These are phyloP conservation scores for Phyllopteryx taeniolatus DNA, from an alignment of 2,113 vertebrate species.

Conservation along the genomic window DNA sequence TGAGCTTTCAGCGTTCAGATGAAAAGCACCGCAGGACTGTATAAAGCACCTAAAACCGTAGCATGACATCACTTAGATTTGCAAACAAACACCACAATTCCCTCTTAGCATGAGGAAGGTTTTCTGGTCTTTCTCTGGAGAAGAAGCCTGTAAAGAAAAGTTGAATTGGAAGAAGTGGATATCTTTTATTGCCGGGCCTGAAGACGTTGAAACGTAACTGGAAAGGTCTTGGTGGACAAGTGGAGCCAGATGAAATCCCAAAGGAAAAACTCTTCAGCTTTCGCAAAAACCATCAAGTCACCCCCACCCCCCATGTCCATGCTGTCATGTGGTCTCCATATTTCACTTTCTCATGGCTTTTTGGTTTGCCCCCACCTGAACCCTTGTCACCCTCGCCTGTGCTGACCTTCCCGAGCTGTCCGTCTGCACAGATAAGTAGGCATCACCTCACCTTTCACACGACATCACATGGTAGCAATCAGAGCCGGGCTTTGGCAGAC, in stretches of 20 bases:
- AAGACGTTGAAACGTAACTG: slow-evolving; percentile 18
- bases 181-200: slow-evolving; percentile 1
- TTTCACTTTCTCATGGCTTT: slow-evolving; percentile 4
- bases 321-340: slow-evolving; percentile 33
- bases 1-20: no score
- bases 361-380: background rate
- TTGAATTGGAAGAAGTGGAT: background rate
- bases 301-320: slow-evolving; percentile 16
- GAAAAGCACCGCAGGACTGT: no score
- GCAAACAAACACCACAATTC: background rate
- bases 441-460: slow-evolving; percentile 70
- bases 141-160: background rate
- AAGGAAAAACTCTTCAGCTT: slow-evolving; percentile 13
- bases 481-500: slow-evolving; percentile 69
- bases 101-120: background rate
- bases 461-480: slow-evolving; percentile 73
- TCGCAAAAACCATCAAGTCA: slow-evolving; percentile 24
- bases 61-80: background rate
- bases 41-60: background rate
- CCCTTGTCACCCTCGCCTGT: slow-evolving; percentile 8
- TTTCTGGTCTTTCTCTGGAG: background rate
- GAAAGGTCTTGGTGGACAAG: slow-evolving; percentile 11
- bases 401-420: slow-evolving; percentile 25
- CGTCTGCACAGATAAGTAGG: slow-evolving; percentile 64
- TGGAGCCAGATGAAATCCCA: slow-evolving; percentile 22